These are phyloP conservation scores for Mormyrus lacerda DNA, from an alignment of 2,113 vertebrate species.

Conservation along the genomic window DNA sequence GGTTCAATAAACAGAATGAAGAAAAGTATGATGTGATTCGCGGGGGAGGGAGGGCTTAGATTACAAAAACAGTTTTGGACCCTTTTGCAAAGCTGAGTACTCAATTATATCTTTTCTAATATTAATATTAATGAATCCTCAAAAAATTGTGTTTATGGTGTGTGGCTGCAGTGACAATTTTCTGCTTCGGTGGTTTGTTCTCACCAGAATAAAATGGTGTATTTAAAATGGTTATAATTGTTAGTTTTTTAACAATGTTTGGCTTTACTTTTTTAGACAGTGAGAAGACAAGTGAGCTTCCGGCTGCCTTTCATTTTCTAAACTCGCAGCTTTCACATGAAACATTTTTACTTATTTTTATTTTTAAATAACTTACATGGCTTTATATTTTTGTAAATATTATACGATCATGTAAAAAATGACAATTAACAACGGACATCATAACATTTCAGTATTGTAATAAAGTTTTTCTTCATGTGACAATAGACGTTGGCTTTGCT, in stretches of 20 bases:
- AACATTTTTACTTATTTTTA: not conserved
- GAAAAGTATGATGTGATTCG: not conserved
- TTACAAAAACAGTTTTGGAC: not conserved
- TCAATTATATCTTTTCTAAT: slow-evolving; percentile 39
- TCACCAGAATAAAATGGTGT: slow-evolving; percentile 66
- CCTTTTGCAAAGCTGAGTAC: slow-evolving; percentile 41
- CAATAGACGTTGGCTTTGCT: not conserved
- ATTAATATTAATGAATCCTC: slow-evolving; percentile 49
- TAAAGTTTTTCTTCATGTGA: not conserved
- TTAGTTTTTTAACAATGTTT: slow-evolving; percentile 63
- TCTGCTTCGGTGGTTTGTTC: slow-evolving; percentile 72
- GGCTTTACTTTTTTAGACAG: slow-evolving; percentile 33
- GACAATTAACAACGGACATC: not conserved
- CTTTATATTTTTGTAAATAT: not conserved
- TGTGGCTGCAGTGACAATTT: slow-evolving; percentile 72
- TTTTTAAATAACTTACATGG: not conserved
- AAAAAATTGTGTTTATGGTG: slow-evolving; percentile 56
- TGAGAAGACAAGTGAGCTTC: not conserved
- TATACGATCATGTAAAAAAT: not conserved
- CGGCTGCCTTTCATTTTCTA: not conserved
- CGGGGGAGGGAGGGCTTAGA: not conserved
- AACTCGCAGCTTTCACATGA: not conserved
- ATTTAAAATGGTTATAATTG: slow-evolving; percentile 74
- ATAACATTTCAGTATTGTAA: not conserved
- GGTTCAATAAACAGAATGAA: not conserved